Evolutionary conservation across 2,113 vertebrate species (phyloP), one percentile per base, ranked within the genome.

Genomic region (Nipponia nippon): DNA sequence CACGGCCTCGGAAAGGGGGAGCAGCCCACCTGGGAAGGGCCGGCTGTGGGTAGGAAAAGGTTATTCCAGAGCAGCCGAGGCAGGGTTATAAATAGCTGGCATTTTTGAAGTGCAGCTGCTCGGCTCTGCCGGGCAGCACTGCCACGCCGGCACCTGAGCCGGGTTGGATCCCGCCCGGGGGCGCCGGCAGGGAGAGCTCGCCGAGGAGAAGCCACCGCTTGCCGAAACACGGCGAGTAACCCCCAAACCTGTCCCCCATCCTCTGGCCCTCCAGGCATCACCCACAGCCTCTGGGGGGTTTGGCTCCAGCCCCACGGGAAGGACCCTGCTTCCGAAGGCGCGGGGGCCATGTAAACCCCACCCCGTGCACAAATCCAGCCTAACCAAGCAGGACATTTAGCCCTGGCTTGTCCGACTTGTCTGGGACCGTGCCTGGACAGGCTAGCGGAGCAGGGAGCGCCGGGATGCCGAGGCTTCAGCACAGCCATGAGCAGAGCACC

Each of bases 51-150:
- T 13, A 94, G 69, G 85, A 65, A 73, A 75, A 95, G 95, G 97
- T 86, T 94, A 71, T 80, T 88, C 11, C 62, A 2, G 32, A 73
- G 90, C 85, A 88, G 93, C 34, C 18, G 2, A 72, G 82, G 6
- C 65, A 40, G 84, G 88, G 93, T 83, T 97, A 97, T 95, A 96
- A 96, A 96, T 95, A 95, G 94, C 92, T 75, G 90, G 90, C 90
- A 93, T 87, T 89, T 90, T 52, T 95, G 90, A 66, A 93, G 91
- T 3, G 75, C 96, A 96, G 96, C 96, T 97, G 96, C 96, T 94
- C 22, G 8, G 83, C 79, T 77, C 21, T 5, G 87, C 78, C 16
- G 4, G 76, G 59, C 73, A 0, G 79, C 94, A 34, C 49, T 94
- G 95, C 96, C 95, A 95, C 50, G 44, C 53, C 94, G 30, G 83